Evolutionary conservation across 2,113 vertebrate species (phyloP).

Genomic region (Sitta europaea): DNA sequence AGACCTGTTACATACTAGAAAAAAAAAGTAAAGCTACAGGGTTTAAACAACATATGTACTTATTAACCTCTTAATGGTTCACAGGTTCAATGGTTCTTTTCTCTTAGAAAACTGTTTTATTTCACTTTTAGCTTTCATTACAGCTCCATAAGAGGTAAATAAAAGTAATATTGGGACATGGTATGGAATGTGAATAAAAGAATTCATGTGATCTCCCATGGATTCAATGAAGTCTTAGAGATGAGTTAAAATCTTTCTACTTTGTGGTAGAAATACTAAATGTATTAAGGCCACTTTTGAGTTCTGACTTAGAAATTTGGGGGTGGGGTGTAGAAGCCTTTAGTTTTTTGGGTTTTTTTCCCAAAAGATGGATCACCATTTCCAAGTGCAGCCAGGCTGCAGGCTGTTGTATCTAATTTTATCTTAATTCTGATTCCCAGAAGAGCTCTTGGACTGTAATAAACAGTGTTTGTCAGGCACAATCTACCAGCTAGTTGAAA

Average conservation of each 20-base stretch:
- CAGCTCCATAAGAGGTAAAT: neutral
- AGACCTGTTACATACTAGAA: neutral
- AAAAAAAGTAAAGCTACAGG: neutral
- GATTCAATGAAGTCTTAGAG: neutral
- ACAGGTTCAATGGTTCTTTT: neutral
- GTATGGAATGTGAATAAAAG: neutral
- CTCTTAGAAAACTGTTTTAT: neutral
- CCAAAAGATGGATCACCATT: neutral
- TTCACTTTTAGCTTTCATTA: neutral
- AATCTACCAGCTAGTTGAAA: neutral
- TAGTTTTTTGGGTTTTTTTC: fast-evolving
- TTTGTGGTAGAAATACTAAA: neutral
- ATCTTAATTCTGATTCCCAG: constrained; percentile 13
- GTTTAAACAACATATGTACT: neutral
- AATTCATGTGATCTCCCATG: fast-evolving
- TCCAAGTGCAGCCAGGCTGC: neutral
- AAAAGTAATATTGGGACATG: neutral
- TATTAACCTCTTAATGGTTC: neutral
- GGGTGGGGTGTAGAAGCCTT: neutral
- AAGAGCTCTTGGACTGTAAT: neutral
- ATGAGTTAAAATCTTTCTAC: neutral
- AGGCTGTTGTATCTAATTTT: constrained; percentile 15
- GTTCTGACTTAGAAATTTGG: neutral
- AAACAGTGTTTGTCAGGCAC: neutral
- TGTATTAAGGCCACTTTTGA: neutral